Evolutionary conservation across 2,113 vertebrate genomes (phyloP).

Genomic region (Psilopsiagon aymara): DNA sequence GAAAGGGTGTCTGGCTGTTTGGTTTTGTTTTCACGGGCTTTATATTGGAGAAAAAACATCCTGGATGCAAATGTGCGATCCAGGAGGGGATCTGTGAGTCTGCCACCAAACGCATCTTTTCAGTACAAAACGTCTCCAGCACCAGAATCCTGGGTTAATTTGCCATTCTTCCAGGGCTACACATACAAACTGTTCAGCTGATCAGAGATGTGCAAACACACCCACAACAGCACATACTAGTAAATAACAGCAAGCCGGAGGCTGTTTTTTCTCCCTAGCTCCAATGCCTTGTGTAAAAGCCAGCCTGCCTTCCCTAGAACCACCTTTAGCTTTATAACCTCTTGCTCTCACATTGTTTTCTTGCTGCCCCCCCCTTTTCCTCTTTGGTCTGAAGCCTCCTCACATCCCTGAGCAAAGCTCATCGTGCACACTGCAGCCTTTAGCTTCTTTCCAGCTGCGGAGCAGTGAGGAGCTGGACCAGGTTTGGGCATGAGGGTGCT

Average conservation of each 20-base stretch:
- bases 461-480: neutral
- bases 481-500: neutral
- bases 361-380: neutral
- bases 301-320: neutral
- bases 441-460: neutral
- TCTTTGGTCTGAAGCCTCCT: neutral
- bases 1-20: constrained; percentile 54
- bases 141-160: constrained; percentile 47
- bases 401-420: neutral
- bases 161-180: neutral
- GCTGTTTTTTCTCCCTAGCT: neutral
- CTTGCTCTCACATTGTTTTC: neutral
- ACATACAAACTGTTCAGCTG: constrained; percentile 3
- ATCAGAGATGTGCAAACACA: constrained; percentile 40
- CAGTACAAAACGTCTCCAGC: constrained; percentile 4
- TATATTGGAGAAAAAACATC: constrained; percentile 35
- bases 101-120: constrained; percentile 31
- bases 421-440: neutral
- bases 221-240: neutral
- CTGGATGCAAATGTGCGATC: constrained; percentile 43
- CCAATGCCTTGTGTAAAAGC: neutral
- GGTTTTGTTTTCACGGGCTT: constrained; percentile 51
- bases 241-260: constrained; percentile 5
- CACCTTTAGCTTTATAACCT: neutral
- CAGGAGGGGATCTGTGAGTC: constrained; percentile 25